Evolutionary conservation across 2,113 vertebrate species (phyloP), one percentile per base, ranked within the genome.

Genomic region (human (Homo sapiens)): DNA sequence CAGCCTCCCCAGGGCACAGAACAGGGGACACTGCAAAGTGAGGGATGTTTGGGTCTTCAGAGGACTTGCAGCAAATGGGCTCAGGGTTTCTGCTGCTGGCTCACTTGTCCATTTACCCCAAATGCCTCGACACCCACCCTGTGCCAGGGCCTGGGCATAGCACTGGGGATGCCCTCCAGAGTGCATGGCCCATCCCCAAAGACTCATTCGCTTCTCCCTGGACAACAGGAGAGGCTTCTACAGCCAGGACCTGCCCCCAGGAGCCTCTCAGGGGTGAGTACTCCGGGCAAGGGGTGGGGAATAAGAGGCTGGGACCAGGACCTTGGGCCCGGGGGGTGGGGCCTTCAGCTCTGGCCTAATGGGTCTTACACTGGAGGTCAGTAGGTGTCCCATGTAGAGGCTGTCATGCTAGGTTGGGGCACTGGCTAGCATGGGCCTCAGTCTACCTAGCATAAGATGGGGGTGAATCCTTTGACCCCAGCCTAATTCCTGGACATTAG

Each of bases 251-350:
- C 76, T 98, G 98, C 80, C 32, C 73, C 43, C 45, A 16, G 84
- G 93, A 96, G 4, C 43, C 84, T 64, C 92, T 68, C 8, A 13
- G 14, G 4, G 96, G 98, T 98, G 88, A 98, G 97, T 97, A 38
- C 27, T 27, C 12, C 6, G 38, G 38, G 10, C 30, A 3, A 22
- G 40, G 6, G 40, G 25, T 6, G 30, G 27, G 22, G 30, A 70
- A 48, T 50, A 38, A 78, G 8, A 18, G 55, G 3, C 40, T 30
- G 40, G 59, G 25, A 45, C 32, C 68, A 16, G 23, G 61, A 66
- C 23, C 68, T 66, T 18, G n/a, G 50, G 3, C 27, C 45, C 75
- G 5, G 0, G 61, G 32, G 45, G 38, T 7, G 12, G 43, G 30
- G 11, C 23, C 8, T 11, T 82, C 16, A 18, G 12, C 12, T 92